These are phyloP conservation scores for Sesamia inferens DNA, from an alignment of 2,888 invertebrate species.

Conservation along the genomic window DNA sequence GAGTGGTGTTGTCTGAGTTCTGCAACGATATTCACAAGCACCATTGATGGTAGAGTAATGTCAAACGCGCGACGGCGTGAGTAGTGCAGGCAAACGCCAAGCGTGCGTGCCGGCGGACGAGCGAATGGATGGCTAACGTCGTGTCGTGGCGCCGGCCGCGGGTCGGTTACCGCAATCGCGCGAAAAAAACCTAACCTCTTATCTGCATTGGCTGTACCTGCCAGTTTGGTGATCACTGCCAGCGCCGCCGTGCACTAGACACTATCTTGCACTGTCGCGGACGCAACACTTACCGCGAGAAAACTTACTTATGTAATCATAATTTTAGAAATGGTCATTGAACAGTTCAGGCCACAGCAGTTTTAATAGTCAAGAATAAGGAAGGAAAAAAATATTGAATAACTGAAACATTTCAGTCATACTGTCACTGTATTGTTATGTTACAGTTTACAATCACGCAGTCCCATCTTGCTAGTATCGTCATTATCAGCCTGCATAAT, in stretches of 20 bases:
- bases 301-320: conserved; percentile 1
- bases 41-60: conserved; percentile 77
- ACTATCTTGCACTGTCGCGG: conserved; percentile 22
- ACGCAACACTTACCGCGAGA: conserved; percentile 2
- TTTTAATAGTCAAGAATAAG: background rate
- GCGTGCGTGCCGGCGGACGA: conserved; percentile 84
- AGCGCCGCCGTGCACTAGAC: conserved; percentile 25
- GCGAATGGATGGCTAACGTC: conserved; percentile 82
- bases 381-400: conserved; percentile 22
- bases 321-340: background rate
- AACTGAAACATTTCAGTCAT: background rate
- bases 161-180: conserved; percentile 82
- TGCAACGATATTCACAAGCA: conserved; percentile 80
- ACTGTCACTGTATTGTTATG: background rate
- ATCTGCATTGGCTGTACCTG: conserved; percentile 79
- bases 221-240: conserved; percentile 53
- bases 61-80: conserved; percentile 71
- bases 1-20: conserved; percentile 69
- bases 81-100: conserved; percentile 73
- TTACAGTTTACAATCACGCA: conserved; percentile 14
- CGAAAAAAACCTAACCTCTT: conserved; percentile 84
- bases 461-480: conserved; percentile 22
- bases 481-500: conserved; percentile 27
- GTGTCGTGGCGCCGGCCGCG: conserved; percentile 74
- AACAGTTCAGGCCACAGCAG: background rate